Conservation (phyloP, 2,113 vertebrate genomes). For the Laticauda laticaudata region DNA sequence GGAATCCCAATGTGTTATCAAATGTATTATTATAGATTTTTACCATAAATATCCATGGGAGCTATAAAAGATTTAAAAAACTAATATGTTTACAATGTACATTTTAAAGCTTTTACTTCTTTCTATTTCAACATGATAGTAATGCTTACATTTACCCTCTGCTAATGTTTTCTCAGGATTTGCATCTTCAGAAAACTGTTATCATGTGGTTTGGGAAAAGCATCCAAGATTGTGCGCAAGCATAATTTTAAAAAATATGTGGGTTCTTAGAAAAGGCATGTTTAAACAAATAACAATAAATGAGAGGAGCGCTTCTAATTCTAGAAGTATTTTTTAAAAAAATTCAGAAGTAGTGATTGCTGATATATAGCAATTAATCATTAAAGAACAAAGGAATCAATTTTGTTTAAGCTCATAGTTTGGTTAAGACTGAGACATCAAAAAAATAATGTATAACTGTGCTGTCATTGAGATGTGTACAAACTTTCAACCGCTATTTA, state of each 20-base stretch:
- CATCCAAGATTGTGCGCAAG: not conserved
- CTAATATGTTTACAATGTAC: not conserved
- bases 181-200: not conserved
- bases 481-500: not conserved
- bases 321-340: not conserved
- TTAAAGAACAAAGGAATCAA: not conserved
- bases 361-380: not conserved
- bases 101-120: not conserved
- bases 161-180: not conserved
- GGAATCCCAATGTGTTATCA: not conserved
- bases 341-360: not conserved
- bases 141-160: not conserved
- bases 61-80: not conserved
- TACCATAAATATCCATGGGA: not conserved
- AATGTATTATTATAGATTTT: not conserved
- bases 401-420: not conserved
- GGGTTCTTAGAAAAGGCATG: not conserved
- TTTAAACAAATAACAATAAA: not conserved
- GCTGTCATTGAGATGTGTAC: not conserved
- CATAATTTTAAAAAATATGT: not conserved
- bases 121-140: not conserved
- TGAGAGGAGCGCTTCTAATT: not conserved
- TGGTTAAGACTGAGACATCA: not conserved
- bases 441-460: not conserved
- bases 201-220: not conserved